These are phyloP conservation scores for Agrilus biguttatus DNA, from an alignment of 2,888 invertebrate genomes.

Conservation along the genomic window DNA sequence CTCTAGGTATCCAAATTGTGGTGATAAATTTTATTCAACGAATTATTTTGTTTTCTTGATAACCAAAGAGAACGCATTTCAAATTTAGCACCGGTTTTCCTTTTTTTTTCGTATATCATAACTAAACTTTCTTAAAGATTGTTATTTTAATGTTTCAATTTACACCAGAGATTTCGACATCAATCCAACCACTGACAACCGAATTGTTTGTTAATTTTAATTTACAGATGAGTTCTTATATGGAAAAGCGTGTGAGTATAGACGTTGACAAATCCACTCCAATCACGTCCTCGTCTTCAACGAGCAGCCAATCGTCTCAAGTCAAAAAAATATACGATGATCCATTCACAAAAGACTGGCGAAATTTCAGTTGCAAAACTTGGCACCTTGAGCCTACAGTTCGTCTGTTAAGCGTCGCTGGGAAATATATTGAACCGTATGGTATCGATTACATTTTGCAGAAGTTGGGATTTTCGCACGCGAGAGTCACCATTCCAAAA, in stretches of 20 bases:
- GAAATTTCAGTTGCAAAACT: constrained; percentile 82
- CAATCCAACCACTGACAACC: no score
- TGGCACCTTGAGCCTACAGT: constrained; percentile 96
- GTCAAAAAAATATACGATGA: constrained; percentile 35
- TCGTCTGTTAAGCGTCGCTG: constrained; percentile 42
- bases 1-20: no score
- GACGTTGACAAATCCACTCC: constrained; percentile 13
- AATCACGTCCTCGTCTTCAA: constrained; percentile 13
- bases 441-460: constrained; percentile 97
- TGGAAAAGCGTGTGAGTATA: constrained; percentile 5
- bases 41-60: no score
- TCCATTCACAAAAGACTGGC: constrained; percentile 68
- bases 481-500: constrained; percentile 96
- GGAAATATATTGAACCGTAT: constrained; percentile 94
- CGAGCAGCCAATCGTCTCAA: constrained; percentile 12
- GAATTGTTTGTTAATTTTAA: no score
- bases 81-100: neutral
- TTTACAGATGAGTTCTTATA: neutral
- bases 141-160: neutral
- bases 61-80: no score
- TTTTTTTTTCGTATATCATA: no score
- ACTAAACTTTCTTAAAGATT: no score
- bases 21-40: no score
- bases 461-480: constrained; percentile 94
- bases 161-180: neutral